These are phyloP conservation scores for Lophius piscatorius DNA, from an alignment of 2,113 vertebrate genomes.

Conservation along the genomic window DNA sequence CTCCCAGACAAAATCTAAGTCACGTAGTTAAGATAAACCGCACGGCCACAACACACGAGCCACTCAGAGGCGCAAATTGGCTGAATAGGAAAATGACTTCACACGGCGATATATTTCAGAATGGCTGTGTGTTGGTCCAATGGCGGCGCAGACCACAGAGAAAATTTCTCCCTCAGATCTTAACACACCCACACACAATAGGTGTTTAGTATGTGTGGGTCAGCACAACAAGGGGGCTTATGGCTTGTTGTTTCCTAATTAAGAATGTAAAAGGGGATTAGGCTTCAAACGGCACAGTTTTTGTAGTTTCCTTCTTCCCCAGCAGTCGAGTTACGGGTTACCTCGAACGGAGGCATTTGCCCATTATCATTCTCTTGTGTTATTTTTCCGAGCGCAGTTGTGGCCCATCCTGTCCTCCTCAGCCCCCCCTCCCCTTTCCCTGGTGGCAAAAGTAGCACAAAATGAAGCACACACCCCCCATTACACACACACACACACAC, in stretches of 20 bases:
- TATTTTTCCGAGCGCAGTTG: conserved; percentile 25
- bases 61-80: conserved; percentile 16
- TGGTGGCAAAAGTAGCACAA: conserved; percentile 61
- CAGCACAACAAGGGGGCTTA: conserved; percentile 70
- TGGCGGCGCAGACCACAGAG: conserved; percentile 19
- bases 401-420: conserved; percentile 22
- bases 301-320: conserved; percentile 46
- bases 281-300: conserved; percentile 68
- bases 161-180: conserved; percentile 55
- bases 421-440: conserved; percentile 36
- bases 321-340: conserved; percentile 51
- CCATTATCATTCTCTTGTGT: conserved; percentile 50
- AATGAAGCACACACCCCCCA: conserved; percentile 70
- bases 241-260: conserved; percentile 75
- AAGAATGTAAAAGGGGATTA: conserved; percentile 79
- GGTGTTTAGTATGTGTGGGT: conserved; percentile 63
- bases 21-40: conserved; percentile 2
- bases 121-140: conserved; percentile 2
- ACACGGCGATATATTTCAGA: conserved; percentile 1
- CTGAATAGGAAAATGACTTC: conserved; percentile 17
- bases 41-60: neutral
- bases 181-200: conserved; percentile 54
- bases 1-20: neutral
- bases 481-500: neutral
- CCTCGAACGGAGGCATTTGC: conserved; percentile 38